Conservation (phyloP, 2,797 vertebrate species). For the Sciurus carolinensis region DNA sequence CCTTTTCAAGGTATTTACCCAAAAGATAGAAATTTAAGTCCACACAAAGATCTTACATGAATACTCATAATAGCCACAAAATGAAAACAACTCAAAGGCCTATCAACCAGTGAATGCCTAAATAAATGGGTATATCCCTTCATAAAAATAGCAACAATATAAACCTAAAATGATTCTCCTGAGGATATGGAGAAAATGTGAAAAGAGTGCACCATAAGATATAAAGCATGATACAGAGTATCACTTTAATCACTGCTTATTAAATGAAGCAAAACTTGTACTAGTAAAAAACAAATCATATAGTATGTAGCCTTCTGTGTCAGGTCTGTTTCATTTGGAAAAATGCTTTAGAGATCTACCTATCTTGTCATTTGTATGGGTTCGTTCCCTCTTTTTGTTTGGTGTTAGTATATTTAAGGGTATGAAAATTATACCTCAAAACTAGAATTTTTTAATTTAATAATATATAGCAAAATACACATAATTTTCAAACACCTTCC, state of each 20-base stretch:
- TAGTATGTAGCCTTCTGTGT: not conserved
- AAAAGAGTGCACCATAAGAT: conserved; percentile 13
- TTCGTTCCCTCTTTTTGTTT: not conserved
- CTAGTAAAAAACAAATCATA: conserved; percentile 18
- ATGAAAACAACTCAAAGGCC: not conserved
- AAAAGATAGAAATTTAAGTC: conserved; percentile 10
- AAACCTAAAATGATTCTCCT: conserved; percentile 18
- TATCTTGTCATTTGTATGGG: not conserved
- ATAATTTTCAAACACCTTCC: conserved; percentile 27
- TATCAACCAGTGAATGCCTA: conserved; percentile 18
- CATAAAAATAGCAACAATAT: conserved; percentile 40
- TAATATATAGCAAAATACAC: not conserved
- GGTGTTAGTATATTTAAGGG: not conserved
- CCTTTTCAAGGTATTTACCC: conserved; percentile 12
- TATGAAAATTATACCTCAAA: not conserved
- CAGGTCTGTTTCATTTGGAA: not conserved
- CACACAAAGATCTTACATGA: not conserved
- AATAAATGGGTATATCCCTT: not conserved
- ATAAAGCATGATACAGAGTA: conserved; percentile 16
- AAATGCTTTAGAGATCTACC: not conserved
- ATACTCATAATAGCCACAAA: conserved; percentile 39
- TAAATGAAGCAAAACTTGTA: conserved; percentile 45
- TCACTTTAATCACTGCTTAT: not conserved
- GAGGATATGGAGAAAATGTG: conserved; percentile 25
- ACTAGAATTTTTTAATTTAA: not conserved